A percentile compares a stretch with the other conserved stretches of the same genome.
These are phyloP conservation scores for Aporrectodea caliginosa DNA, from an alignment of 1,140 invertebrate genomes.

Conservation along the genomic window DNA sequence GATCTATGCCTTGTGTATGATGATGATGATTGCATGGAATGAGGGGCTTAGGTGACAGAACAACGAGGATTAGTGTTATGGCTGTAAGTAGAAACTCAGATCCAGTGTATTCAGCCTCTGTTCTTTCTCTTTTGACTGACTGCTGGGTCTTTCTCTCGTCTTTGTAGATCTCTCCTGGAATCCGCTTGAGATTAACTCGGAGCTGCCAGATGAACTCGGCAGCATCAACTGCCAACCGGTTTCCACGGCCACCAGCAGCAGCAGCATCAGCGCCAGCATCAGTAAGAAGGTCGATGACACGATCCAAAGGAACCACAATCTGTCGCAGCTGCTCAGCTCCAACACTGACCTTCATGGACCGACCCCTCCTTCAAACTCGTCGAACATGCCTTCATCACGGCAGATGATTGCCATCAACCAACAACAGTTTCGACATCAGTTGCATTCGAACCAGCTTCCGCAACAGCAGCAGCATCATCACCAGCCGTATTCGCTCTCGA, in stretches of 20 bases:
- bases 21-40: neutral
- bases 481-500: too few species aligned
- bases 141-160: neutral
- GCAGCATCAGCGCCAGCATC: too few species aligned
- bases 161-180: slow-evolving; percentile 18
- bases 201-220: slow-evolving; percentile 21
- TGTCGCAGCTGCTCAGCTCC: slow-evolving; percentile 20
- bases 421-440: neutral
- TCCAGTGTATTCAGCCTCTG: too few species aligned
- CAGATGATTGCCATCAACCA: neutral
- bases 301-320: slow-evolving; percentile 17
- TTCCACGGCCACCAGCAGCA: neutral
- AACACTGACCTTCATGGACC: neutral
- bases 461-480: too few species aligned
- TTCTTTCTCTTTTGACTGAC: too few species aligned
- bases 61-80: neutral
- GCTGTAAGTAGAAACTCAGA: neutral
- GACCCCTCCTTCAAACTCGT: neutral
- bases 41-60: neutral
- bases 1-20: neutral
- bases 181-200: slow-evolving; percentile 13
- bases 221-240: slow-evolving; percentile 2
- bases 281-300: slow-evolving; percentile 21
- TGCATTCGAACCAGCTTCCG: neutral
- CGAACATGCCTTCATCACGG: too few species aligned